Evolutionary conservation across 2,797 vertebrate species (phyloP).

Genomic region (Melopsittacus undulatus): DNA sequence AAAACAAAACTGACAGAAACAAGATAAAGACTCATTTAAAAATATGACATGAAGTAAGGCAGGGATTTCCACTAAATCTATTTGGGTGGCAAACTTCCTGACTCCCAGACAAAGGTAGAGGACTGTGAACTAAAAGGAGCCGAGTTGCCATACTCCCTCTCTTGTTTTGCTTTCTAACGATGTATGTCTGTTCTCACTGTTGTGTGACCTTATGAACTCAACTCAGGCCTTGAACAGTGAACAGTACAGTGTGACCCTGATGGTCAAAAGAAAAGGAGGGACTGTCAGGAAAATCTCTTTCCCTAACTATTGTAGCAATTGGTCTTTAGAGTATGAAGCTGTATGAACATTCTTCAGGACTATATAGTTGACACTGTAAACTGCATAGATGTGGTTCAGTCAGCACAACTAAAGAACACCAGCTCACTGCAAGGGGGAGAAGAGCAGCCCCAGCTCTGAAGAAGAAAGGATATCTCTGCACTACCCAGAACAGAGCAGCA

Average conservation of each 20-base stretch:
- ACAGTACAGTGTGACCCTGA: background rate
- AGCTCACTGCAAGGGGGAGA: background rate
- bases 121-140: background rate
- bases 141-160: background rate
- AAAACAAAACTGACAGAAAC: no score
- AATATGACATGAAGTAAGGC: background rate
- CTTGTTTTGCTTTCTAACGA: background rate
- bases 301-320: background rate
- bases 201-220: background rate
- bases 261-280: background rate
- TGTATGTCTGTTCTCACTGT: background rate
- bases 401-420: background rate
- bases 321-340: background rate
- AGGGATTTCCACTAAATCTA: background rate
- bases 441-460: background rate
- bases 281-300: background rate
- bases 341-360: background rate
- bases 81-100: background rate
- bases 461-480: background rate
- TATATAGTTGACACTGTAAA: background rate
- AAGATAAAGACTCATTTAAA: no score
- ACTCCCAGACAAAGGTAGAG: background rate
- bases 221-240: background rate
- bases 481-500: background rate
- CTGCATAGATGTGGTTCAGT: background rate